Evolutionary conservation across 2,888 invertebrate genomes (phyloP).

Genomic region (Acanthosepion esculentum): DNA sequence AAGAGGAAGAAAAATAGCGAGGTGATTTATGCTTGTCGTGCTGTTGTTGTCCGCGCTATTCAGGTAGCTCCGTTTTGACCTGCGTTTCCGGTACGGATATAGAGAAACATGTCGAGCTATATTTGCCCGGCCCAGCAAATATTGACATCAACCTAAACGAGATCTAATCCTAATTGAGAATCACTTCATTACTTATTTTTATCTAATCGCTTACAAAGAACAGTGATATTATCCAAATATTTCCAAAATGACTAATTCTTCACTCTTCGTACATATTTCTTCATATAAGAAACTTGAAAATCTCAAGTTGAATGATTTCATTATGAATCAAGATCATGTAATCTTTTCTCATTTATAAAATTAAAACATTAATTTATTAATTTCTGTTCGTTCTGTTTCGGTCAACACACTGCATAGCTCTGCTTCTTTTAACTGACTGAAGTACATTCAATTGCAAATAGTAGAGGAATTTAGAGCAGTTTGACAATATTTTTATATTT

Average conservation of each 20-base stretch:
- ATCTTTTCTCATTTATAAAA: not conserved
- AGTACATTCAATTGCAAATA: not conserved
- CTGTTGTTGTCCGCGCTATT: not conserved
- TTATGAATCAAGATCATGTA: not conserved
- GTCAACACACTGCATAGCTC: too few relatives aligned
- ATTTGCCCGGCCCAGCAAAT: not conserved
- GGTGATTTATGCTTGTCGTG: not conserved
- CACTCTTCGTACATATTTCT: not conserved
- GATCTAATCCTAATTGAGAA: slow-evolving; percentile 33
- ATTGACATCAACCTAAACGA: not conserved
- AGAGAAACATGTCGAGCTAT: not conserved
- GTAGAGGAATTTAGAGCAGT: too few relatives aligned
- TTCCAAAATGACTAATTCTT: not conserved
- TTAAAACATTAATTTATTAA: not conserved
- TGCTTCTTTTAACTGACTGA: too few relatives aligned
- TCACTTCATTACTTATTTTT: not conserved
- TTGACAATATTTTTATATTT: too few relatives aligned
- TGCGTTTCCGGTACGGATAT: not conserved
- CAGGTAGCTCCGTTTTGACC: not conserved
- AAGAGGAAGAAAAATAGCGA: not conserved
- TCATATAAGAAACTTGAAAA: not conserved
- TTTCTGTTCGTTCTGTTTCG: not conserved
- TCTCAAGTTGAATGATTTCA: not conserved
- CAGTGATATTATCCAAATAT: not conserved
- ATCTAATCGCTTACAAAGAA: not conserved